Evolutionary conservation across 2,888 invertebrate species (phyloP).

Genomic region (Epsilonema sp.): DNA sequence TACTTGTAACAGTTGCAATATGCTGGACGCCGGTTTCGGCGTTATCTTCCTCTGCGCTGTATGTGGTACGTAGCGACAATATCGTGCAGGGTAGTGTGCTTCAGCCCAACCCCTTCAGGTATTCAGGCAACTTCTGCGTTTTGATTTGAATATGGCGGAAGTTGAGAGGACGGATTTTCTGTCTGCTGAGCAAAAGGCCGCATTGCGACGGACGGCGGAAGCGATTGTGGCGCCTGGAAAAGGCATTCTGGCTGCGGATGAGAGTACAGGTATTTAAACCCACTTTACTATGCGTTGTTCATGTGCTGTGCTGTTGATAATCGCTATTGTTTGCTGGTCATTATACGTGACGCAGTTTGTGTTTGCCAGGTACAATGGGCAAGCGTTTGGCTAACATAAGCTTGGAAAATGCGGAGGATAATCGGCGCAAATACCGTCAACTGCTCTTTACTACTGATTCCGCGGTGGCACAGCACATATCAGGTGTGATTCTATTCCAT

Average conservation of each 20-base stretch:
- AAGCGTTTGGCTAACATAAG: constrained; percentile 69
- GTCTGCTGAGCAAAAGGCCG: constrained; percentile 52
- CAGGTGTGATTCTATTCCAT: constrained; percentile 94
- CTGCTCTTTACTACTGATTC: constrained; percentile 62
- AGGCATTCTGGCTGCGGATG: constrained; percentile 93
- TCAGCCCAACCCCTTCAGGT: no score
- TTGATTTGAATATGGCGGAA: no score
- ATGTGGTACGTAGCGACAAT: no score
- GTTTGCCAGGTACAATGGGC: constrained; percentile 90
- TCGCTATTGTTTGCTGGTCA: not conserved
- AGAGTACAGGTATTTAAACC: constrained; percentile 47
- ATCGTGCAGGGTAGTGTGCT: no score
- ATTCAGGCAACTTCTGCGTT: no score
- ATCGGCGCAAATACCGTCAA: constrained; percentile 57
- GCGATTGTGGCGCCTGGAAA: constrained; percentile 78
- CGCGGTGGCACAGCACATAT: constrained; percentile 44
- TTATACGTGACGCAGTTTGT: no score
- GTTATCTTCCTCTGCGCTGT: no score
- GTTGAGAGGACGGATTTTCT: not conserved
- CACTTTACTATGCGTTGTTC: not conserved
- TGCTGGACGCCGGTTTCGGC: no score
- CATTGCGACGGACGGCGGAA: constrained; percentile 64
- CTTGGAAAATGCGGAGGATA: constrained; percentile 76
- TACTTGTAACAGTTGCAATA: no score
- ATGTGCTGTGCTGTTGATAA: not conserved